Evolutionary conservation across 2,113 vertebrate species (phyloP).

Genomic region (Trematocara marginatum): DNA sequence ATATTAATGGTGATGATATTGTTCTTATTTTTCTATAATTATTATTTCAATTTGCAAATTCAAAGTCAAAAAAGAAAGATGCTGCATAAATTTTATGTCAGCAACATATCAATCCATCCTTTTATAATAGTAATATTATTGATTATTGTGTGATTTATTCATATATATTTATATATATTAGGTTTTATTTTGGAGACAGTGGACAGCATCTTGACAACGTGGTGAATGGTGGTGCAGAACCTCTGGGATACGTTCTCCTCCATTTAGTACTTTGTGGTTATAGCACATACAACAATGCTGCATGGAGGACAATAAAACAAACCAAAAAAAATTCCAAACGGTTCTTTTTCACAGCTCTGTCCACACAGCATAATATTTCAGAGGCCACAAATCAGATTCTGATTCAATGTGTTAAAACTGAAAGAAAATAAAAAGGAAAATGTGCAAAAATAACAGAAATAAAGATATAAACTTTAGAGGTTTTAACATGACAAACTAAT

Average conservation of each 20-base stretch:
- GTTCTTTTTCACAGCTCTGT: neutral
- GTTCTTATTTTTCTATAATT: neutral
- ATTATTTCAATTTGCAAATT: neutral
- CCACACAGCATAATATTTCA: neutral
- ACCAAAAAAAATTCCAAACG: neutral
- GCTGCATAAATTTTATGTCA: neutral
- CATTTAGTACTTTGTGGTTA: conserved; percentile 92
- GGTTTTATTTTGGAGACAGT: conserved; percentile 75
- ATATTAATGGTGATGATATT: neutral
- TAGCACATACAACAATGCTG: conserved; percentile 87
- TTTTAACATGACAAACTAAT: neutral
- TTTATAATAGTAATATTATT: neutral
- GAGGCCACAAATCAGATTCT: neutral
- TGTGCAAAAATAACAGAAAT: neutral
- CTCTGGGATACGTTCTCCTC: conserved; percentile 92
- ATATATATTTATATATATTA: neutral
- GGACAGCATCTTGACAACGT: conserved; percentile 92
- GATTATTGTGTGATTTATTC: neutral
- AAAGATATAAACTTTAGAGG: neutral
- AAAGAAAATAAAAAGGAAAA: neutral
- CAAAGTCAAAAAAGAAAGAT: neutral
- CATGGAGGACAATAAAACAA: neutral
- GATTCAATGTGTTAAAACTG: neutral
- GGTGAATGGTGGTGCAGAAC: conserved; percentile 90
- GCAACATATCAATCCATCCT: neutral